Evolutionary conservation across 2,797 vertebrate genomes (phyloP).

Genomic region (Graptemys geographica): DNA sequence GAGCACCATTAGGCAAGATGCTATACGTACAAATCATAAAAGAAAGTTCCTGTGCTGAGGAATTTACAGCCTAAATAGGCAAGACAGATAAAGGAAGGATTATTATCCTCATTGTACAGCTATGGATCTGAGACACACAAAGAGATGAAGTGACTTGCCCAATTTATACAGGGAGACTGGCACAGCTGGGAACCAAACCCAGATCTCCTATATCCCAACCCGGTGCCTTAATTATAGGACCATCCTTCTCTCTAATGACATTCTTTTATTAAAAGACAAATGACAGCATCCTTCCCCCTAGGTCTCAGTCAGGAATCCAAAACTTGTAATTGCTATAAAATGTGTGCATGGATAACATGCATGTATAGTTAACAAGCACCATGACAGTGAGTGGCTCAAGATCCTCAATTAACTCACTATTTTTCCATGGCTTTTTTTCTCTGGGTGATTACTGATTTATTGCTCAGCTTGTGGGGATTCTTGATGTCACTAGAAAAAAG

Average conservation of each 20-base stretch:
- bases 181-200: constrained; percentile 40
- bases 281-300: neutral
- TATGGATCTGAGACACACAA: neutral
- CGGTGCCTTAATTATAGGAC: constrained; percentile 45
- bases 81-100: neutral
- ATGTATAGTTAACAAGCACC: constrained; percentile 89
- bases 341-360: constrained; percentile 45
- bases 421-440: constrained; percentile 83
- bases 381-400: constrained; percentile 80
- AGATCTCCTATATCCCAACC: constrained; percentile 51
- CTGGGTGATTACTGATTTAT: constrained; percentile 85
- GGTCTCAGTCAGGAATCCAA: constrained; percentile 55
- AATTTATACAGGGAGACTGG: neutral
- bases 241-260: constrained; percentile 61
- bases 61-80: neutral
- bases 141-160: neutral
- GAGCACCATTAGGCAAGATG: neutral
- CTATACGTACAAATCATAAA: neutral
- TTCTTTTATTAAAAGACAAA: constrained; percentile 50
- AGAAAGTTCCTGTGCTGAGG: neutral
- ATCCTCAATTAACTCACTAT: constrained; percentile 85
- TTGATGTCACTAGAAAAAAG: constrained; percentile 78
- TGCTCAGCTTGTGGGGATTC: constrained; percentile 69
- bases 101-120: neutral
- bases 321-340: constrained; percentile 70